Percentiles rank a stretch among this genome's conserved stretches.
phyloP scores from a whole-genome alignment of 1,140 invertebrate species.

The Atopsyche davidsoni region DNA sequence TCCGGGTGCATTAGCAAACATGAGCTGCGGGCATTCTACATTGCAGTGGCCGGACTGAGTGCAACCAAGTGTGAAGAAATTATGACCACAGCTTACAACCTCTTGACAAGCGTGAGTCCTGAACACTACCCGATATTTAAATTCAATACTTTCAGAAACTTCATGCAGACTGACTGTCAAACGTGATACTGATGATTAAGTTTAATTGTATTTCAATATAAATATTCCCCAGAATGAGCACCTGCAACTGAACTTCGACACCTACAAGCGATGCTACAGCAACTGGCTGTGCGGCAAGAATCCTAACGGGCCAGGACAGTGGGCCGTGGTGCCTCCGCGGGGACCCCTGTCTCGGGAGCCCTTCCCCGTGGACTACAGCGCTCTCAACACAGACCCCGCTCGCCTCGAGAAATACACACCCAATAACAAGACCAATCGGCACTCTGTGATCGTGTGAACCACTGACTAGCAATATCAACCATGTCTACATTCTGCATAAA shows the following conservation, averaged over 20 bases:
- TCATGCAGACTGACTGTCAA: background rate
- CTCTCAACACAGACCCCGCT: conserved; percentile 60
- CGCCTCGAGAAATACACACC: conserved; percentile 64
- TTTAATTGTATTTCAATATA: conserved; percentile 6
- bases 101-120: conserved; percentile 61
- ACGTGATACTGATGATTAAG: background rate
- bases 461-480: too few species aligned
- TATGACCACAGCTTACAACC: conserved; percentile 57
- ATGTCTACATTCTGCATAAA: conserved; percentile 5
- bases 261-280: conserved; percentile 62
- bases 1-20: conserved; percentile 56
- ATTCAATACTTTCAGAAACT: background rate
- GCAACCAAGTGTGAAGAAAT: conserved; percentile 55
- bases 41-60: conserved; percentile 59
- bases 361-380: conserved; percentile 69
- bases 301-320: conserved; percentile 67
- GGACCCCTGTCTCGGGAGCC: conserved; percentile 50
- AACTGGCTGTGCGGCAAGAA: conserved; percentile 65
- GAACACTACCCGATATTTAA: background rate
- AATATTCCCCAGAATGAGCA: conserved; percentile 54
- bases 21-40: conserved; percentile 60
- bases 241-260: conserved; percentile 54
- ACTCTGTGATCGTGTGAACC: conserved; percentile 64
- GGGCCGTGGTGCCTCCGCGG: conserved; percentile 58
- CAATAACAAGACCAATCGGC: conserved; percentile 59